Percentiles rank a stretch among this genome's conserved stretches.
Conservation (phyloP, 2,797 vertebrate genomes). For the Brachyrhaphis roseni region DNA sequence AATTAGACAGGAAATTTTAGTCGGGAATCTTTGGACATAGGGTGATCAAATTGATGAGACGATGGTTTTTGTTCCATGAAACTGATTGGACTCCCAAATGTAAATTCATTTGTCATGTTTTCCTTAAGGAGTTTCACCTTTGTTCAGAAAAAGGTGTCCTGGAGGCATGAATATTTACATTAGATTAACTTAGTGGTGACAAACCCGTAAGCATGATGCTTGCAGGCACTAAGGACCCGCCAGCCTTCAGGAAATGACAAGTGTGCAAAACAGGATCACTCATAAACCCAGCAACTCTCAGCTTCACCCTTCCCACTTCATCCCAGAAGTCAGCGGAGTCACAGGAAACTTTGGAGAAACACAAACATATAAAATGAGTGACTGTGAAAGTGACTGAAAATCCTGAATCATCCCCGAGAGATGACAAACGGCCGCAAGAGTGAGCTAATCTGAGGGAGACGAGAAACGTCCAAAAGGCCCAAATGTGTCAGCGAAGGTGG, state of each 20-base stretch:
- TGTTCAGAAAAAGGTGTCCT: not conserved
- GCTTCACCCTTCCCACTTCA: conserved; percentile 61
- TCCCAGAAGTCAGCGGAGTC: conserved; percentile 45
- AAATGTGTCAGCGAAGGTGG: conserved; percentile 71
- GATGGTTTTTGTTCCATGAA: conserved; percentile 48
- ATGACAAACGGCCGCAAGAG: conserved; percentile 28
- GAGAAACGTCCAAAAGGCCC: conserved; percentile 53
- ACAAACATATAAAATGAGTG: conserved; percentile 3
- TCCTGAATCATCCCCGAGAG: conserved; percentile 61
- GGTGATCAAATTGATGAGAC: conserved; percentile 71
- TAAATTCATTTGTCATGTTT: conserved; percentile 5
- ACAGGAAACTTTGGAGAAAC: conserved; percentile 39
- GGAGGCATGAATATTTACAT: conserved; percentile 62
- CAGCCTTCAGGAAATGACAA: conserved; percentile 71
- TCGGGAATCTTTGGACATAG: conserved; percentile 61
- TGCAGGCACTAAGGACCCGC: conserved; percentile 68
- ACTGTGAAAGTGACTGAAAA: conserved; percentile 56
- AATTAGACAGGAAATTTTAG: conserved; percentile 80
- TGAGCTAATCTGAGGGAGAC: conserved; percentile 67
- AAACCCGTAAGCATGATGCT: conserved; percentile 68
- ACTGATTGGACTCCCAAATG: conserved; percentile 18
- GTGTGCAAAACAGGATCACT: conserved; percentile 81
- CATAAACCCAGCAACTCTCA: conserved; percentile 61
- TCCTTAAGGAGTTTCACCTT: not conserved
- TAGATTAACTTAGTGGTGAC: conserved; percentile 71